Base-by-base conservation (phyloP, 1,140 invertebrate species). In the Conopomorpha cramerella region DNA sequence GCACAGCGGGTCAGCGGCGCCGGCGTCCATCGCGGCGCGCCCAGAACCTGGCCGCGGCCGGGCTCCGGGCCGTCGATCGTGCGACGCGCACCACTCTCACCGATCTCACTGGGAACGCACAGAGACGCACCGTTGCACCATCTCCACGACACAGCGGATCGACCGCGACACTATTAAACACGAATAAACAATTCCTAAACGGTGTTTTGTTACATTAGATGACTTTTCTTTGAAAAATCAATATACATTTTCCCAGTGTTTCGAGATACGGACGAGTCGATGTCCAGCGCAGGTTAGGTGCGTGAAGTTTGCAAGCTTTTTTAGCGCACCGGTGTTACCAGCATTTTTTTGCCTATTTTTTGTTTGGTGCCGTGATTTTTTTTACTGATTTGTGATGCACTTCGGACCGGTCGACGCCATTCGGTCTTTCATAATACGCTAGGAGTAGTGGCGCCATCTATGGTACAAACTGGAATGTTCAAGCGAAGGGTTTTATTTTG, bases 191-290 rank as follows among this genome's bases (percentile, higher is more conserved):
- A 71, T 68, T 56, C 70, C 59, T 70, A 65, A 63, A 65, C 59
- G 60, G 66, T 77, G 74, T 78, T 78, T 77, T 77, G 67, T 74
- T 77, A 77, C 74, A 77, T 74, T 55, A 68, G 70, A 68, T 66
- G 68, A 78, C 66, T 78, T 78, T 78, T 78, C 71, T 78, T 74
- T 78, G 72, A 79, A 79, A 79, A 79, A 79, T 79, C 77, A 78
- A 79, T 79, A 79, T 74, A 74, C 77, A 79, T 77, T 77, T 78
- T 74, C 71, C 71, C 63, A 64, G 68, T 74, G 72, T 76, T 70
- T 51, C 40, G 52, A 68, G 65, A 70, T 68, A 70, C 65, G 65
- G 67, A 70, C 74, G 77, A 79, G 77, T 77, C 73, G 73, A 79
- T 77, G 77, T 78, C 77, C 77, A 79, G 77, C 77, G 77, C 77